Conservation (phyloP, 2,888 invertebrate species). For the Caenorhabditis becei region DNA sequence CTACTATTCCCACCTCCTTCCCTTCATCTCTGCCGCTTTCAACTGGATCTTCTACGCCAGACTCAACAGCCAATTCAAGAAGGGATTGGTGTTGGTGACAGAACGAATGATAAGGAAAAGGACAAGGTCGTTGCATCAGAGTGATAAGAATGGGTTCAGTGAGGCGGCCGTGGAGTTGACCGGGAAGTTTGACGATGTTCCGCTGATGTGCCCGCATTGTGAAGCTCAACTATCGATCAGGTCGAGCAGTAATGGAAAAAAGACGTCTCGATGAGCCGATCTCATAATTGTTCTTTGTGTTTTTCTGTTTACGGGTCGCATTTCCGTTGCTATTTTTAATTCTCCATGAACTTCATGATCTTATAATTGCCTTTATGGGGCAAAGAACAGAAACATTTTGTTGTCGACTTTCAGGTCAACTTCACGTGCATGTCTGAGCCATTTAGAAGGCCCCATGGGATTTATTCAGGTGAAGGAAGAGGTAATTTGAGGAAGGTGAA, state of each 20-base stretch:
- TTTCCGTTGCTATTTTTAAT: not conserved
- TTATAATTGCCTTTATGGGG: too few relatives aligned
- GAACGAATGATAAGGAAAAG: constrained; percentile 72
- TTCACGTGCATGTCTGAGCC: too few relatives aligned
- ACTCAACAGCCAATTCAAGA: constrained; percentile 75
- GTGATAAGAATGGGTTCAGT: constrained; percentile 58
- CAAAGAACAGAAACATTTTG: too few relatives aligned
- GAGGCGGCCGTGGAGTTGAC: constrained; percentile 57
- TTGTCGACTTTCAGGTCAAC: too few relatives aligned
- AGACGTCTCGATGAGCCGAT: constrained; percentile 42
- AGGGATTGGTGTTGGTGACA: constrained; percentile 72
- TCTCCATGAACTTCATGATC: constrained; percentile 2
- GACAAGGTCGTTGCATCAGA: constrained; percentile 63
- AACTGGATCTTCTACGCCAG: constrained; percentile 77
- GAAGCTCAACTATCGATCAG: constrained; percentile 63
- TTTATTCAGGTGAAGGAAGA: too few relatives aligned
- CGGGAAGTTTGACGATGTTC: constrained; percentile 61
- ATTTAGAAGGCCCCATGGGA: too few relatives aligned
- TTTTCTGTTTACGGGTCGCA: not conserved
- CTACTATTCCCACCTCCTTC: constrained; percentile 69
- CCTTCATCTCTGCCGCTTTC: constrained; percentile 70
- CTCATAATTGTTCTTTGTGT: not conserved
- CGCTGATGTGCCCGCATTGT: constrained; percentile 71
- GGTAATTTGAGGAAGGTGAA: too few relatives aligned
- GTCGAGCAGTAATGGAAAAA: constrained; percentile 54